Percentiles rank a stretch among this genome's conserved stretches.
These are phyloP conservation scores for Nephrotoma guestfalica DNA, from an alignment of 2,888 invertebrate species.

Conservation along the genomic window DNA sequence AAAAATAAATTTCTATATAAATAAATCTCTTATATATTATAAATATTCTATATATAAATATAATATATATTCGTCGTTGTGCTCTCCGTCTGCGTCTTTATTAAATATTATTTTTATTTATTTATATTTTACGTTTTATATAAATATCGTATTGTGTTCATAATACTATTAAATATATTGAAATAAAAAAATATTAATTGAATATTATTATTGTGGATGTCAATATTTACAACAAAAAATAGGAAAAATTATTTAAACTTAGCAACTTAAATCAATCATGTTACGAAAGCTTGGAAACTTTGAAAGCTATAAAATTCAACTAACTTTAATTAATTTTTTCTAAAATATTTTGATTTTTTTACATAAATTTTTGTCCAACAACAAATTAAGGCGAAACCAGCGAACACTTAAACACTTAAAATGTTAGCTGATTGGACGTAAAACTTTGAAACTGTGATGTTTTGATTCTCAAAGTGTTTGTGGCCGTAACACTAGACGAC, in stretches of 20 bases:
- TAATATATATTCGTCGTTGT: not conserved
- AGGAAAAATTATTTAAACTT: not conserved
- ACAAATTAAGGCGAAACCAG: not conserved
- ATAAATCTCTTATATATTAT: not conserved
- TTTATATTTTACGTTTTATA: not conserved
- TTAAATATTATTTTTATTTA: not conserved
- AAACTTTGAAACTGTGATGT: too few species aligned
- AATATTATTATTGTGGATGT: not conserved
- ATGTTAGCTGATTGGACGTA: too few species aligned
- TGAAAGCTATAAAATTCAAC: not conserved
- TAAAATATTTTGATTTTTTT: not conserved
- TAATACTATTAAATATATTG: not conserved
- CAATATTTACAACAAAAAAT: not conserved
- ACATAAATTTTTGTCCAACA: not conserved
- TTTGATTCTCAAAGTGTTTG: too few species aligned
- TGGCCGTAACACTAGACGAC: too few species aligned
- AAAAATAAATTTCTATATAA: not conserved
- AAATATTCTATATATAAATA: not conserved
- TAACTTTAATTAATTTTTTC: not conserved
- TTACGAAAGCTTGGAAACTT: not conserved
- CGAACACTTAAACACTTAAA: too few species aligned
- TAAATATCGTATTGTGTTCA: slow-evolving; percentile 1
- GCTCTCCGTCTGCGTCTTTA: slow-evolving; percentile 3
- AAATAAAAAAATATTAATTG: not conserved
- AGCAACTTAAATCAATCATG: not conserved